These are phyloP conservation scores for Drosophila austrosaltans DNA, from an alignment of 2,888 invertebrate genomes.

Conservation along the genomic window DNA sequence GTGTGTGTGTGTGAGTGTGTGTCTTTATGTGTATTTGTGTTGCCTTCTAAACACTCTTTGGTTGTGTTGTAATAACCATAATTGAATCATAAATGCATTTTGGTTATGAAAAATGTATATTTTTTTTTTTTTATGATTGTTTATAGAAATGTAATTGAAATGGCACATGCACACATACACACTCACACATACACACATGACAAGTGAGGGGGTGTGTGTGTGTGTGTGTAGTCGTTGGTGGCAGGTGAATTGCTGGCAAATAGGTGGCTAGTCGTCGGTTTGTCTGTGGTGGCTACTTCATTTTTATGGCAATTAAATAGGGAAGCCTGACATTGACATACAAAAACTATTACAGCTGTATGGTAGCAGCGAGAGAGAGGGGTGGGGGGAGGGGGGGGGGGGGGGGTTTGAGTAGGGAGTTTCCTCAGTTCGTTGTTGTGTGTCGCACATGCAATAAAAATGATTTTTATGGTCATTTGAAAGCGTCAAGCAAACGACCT, in stretches of 20 bases:
- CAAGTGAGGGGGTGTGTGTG: too few species aligned
- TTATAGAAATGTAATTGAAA: constrained; percentile 49
- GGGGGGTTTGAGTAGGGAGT: constrained; percentile 32
- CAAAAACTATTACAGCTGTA: constrained; percentile 48
- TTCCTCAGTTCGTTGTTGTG: constrained; percentile 33
- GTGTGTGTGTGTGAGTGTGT: too few species aligned
- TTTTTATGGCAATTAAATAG: constrained; percentile 60
- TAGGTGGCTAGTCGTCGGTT: constrained; percentile 22
- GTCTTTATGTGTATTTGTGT: not conserved
- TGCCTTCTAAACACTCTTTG: constrained; percentile 30
- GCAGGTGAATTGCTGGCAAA: not conserved
- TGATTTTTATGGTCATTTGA: constrained; percentile 72
- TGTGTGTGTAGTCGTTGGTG: not conserved
- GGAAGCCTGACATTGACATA: constrained; percentile 68
- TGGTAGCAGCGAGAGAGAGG: not conserved
- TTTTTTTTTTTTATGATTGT: constrained; percentile 40
- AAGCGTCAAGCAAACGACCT: constrained; percentile 61
- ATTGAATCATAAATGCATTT: constrained; percentile 62
- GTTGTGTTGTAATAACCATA: constrained; percentile 42
- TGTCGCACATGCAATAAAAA: constrained; percentile 61
- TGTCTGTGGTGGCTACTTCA: constrained; percentile 41
- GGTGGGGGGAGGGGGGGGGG: not conserved
- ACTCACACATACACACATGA: too few species aligned
- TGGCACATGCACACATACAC: constrained; percentile 4
- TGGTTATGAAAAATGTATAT: constrained; percentile 32